These are phyloP conservation scores for Biston betularia DNA, from an alignment of 2,888 invertebrate species.

Conservation along the genomic window DNA sequence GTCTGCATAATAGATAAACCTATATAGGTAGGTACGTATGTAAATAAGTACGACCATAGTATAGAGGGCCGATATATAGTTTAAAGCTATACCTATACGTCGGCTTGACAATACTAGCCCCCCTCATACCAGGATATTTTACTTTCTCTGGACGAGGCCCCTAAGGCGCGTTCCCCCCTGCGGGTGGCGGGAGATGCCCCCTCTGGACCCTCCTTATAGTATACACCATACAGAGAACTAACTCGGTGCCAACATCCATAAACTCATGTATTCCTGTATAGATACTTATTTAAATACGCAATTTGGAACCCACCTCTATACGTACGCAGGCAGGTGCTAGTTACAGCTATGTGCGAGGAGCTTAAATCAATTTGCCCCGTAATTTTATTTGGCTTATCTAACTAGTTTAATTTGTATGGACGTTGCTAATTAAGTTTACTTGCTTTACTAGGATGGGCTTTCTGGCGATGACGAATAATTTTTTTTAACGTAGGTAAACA, in stretches of 20 bases:
- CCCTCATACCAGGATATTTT: slow-evolving; percentile 85
- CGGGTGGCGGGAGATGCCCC: slow-evolving; percentile 55
- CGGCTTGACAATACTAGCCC: slow-evolving; percentile 85
- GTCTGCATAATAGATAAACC: slow-evolving; percentile 84
- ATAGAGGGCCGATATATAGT: slow-evolving; percentile 81
- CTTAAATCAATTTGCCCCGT: slow-evolving; percentile 74
- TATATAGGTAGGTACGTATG: slow-evolving; percentile 82
- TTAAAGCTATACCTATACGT: slow-evolving; percentile 84
- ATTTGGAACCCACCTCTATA: slow-evolving; percentile 70
- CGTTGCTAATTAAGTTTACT: slow-evolving; percentile 44
- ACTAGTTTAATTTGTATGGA: slow-evolving; percentile 62
- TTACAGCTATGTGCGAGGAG: slow-evolving; percentile 53
- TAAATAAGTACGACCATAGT: slow-evolving; percentile 81
- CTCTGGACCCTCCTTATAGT: slow-evolving; percentile 76
- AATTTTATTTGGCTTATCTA: slow-evolving; percentile 66
- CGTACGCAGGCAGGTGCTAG: slow-evolving; percentile 42
- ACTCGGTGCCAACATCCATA: slow-evolving; percentile 81
- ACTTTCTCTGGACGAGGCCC: slow-evolving; percentile 85
- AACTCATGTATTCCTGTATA: slow-evolving; percentile 76
- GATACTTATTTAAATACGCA: slow-evolving; percentile 82
- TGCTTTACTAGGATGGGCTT: slow-evolving; percentile 33
- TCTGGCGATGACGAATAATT: not conserved
- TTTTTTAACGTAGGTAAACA: not conserved
- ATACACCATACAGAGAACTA: slow-evolving; percentile 83
- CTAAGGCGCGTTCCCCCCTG: slow-evolving; percentile 74